Evolutionary conservation across 2,113 vertebrate species (phyloP).

Genomic region (Orthochromis malagaraziensis): DNA sequence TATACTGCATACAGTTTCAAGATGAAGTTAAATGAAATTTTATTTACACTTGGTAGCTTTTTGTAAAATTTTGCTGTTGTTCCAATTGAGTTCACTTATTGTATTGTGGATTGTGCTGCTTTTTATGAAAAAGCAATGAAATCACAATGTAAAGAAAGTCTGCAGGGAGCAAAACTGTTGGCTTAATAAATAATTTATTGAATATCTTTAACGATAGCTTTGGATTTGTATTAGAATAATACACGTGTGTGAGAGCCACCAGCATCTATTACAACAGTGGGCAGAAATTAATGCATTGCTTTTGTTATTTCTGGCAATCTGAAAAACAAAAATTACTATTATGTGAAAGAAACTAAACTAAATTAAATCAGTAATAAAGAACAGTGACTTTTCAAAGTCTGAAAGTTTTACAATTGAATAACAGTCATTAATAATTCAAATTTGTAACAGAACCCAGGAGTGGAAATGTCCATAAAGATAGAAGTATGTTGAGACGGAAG

Average conservation of each 20-base stretch:
- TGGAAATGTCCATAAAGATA: background rate
- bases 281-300: background rate
- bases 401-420: background rate
- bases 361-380: background rate
- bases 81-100: accelerated
- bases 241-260: background rate
- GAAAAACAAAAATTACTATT: background rate
- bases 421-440: background rate
- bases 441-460: background rate
- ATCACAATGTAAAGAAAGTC: background rate
- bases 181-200: background rate
- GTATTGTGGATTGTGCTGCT: background rate
- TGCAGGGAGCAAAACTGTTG: background rate
- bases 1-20: background rate
- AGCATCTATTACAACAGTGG: background rate
- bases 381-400: background rate
- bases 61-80: background rate
- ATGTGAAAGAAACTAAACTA: background rate
- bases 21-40: background rate
- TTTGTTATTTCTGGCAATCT: background rate
- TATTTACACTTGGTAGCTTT: background rate
- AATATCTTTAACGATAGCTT: background rate
- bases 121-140: background rate
- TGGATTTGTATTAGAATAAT: background rate
- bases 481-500: accelerated